Conservation (phyloP, 2,113 vertebrate genomes). For the Semicossyphus pulcher region DNA sequence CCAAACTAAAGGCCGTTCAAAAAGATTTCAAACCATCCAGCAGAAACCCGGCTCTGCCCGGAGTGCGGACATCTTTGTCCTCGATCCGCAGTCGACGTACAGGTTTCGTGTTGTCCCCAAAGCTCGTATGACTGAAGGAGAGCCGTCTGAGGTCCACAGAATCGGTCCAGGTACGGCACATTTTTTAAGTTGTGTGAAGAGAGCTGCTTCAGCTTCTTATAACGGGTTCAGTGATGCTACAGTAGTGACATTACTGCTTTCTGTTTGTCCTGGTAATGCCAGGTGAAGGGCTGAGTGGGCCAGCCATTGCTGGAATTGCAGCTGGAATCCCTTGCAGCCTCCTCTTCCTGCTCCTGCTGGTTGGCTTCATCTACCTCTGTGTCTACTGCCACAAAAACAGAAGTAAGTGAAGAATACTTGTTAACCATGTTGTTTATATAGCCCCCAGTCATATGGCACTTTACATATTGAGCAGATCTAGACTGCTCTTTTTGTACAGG, state of each 20-base stretch:
- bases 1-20: neutral
- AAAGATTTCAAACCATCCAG: slow-evolving; percentile 56
- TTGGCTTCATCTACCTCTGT: slow-evolving; percentile 55
- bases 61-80: slow-evolving; percentile 54
- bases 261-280: neutral
- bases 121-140: slow-evolving; percentile 60
- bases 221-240: neutral
- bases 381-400: slow-evolving; percentile 57
- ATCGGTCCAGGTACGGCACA: slow-evolving; percentile 68
- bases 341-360: slow-evolving; percentile 69
- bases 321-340: slow-evolving; percentile 80
- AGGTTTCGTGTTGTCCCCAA: slow-evolving; percentile 74
- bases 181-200: neutral
- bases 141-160: slow-evolving; percentile 39
- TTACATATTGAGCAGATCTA: no score
- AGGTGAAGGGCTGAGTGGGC: slow-evolving; percentile 69
- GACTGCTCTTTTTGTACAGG: no score
- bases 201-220: neutral
- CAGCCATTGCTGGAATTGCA: slow-evolving; percentile 79
- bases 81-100: slow-evolving; percentile 71
- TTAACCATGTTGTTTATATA: no score
- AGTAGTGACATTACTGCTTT: neutral
- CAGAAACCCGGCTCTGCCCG: slow-evolving; percentile 53
- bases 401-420: slow-evolving; percentile 39
- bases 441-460: neutral